phyloP scores from a whole-genome alignment of 2,113 vertebrate species.

The Otocyon megalotis region DNA sequence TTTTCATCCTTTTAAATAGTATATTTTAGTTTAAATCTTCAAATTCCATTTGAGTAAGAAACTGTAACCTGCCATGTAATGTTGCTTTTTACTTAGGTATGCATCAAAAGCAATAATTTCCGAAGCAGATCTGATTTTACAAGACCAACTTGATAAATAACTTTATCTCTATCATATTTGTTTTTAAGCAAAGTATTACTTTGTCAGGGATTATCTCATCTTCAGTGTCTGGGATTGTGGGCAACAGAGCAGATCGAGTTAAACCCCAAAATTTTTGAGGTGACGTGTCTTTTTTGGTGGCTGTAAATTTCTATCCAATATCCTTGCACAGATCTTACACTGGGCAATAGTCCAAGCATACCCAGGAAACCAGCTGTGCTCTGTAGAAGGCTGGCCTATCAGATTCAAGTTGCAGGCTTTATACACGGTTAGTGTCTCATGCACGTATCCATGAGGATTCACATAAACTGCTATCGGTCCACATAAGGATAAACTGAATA shows the following conservation, averaged over 20 bases:
- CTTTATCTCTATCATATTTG: neutral
- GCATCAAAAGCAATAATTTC: conserved; percentile 60
- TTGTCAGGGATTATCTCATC: conserved; percentile 88
- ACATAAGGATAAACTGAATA: conserved; percentile 97
- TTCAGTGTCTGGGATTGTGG: conserved; percentile 93
- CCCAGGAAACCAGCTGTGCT: conserved; percentile 99
- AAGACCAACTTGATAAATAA: conserved; percentile 5
- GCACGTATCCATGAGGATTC: conserved; percentile 97
- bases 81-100: conserved; percentile 45
- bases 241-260: conserved; percentile 95
- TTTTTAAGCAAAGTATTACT: conserved; percentile 94
- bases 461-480: conserved; percentile 99
- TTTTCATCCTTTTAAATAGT: neutral
- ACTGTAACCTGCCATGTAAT: neutral
- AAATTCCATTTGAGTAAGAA: neutral
- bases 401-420: conserved; percentile 96
- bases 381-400: conserved; percentile 94
- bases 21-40: conserved; percentile 30
- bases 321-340: conserved; percentile 95
- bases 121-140: neutral
- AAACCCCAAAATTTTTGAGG: conserved; percentile 97
- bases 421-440: conserved; percentile 97
- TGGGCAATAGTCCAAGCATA: conserved; percentile 98
- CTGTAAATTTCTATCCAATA: conserved; percentile 98
- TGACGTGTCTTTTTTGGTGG: conserved; percentile 95